Conservation (phyloP, 2,797 vertebrate species). For the Telmatherina bonti region DNA sequence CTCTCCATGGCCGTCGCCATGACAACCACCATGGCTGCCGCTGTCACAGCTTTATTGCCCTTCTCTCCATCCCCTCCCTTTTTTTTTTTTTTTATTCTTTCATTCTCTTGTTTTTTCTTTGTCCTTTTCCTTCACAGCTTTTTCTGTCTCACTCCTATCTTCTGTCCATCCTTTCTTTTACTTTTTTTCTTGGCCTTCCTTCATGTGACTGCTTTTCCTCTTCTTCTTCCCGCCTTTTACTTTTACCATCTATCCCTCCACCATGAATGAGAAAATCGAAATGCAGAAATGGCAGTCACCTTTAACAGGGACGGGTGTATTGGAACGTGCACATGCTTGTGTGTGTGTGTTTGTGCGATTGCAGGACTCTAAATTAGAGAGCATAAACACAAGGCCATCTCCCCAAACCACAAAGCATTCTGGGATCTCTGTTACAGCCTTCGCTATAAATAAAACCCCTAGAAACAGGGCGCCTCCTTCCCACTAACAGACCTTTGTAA, state of each 20-base stretch:
- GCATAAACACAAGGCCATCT: conserved; percentile 66
- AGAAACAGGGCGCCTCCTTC: conserved; percentile 72
- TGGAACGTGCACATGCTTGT: conserved; percentile 19
- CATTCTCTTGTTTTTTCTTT: conserved; percentile 24
- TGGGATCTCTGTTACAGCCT: conserved; percentile 72
- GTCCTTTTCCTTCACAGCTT: conserved; percentile 45
- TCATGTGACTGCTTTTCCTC: not conserved
- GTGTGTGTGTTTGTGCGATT: conserved; percentile 64
- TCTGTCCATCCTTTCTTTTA: conserved; percentile 4
- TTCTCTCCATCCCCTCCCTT: conserved; percentile 21
- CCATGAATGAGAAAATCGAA: conserved; percentile 21
- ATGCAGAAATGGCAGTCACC: conserved; percentile 33
- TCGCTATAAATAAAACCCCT: conserved; percentile 79
- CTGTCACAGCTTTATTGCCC: conserved; percentile 80
- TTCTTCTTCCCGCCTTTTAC: not conserved
- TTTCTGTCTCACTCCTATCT: not conserved
- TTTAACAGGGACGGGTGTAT: conserved; percentile 39
- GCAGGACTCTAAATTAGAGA: conserved; percentile 82
- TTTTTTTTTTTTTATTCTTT: conserved; percentile 27
- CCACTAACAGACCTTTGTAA: conserved; percentile 42
- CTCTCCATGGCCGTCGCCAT: conserved; percentile 80
- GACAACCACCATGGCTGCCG: conserved; percentile 82
- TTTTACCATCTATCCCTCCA: conserved; percentile 20
- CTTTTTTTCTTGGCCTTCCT: not conserved
- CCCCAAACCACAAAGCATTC: conserved; percentile 81